Base-by-base conservation (phyloP, 2,888 invertebrate species). In the Eupithecia tripunctaria region DNA sequence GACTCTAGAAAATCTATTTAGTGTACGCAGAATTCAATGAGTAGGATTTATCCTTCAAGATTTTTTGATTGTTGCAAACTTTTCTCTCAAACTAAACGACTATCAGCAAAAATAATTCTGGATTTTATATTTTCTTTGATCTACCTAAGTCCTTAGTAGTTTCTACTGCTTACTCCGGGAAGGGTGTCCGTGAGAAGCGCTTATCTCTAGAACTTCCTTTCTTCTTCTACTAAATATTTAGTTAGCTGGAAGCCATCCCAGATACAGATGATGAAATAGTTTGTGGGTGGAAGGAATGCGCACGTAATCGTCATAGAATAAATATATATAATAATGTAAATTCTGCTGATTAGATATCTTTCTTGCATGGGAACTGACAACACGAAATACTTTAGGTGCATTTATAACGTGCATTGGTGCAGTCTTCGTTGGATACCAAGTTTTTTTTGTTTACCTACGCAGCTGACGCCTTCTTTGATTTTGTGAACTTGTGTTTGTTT, bases 301-400 rank as follows among this genome's bases (percentile, higher is more conserved):
- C 84, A 84, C 84, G 85, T 87, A 92, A 88, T 90, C 86, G 89
- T 90, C 88, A 89, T 90, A 86, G 82, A 63, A 63, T 62, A 62
- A 32, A 62, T 62, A 62, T 2, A 62, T 63, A 63, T 18, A n/a
- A 63, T 63, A 85, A 87, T 88, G 86, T 91, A 90, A 88, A 91
- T 89, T 87, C 88, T 84, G 82, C 86, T 88, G 93, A 94, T 93
- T 94, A 93, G 93, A 94, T 94, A 93, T 84, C 88, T 86, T 85
- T 87, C 89, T 74, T 59, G 73, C 76, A 86, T 92, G 93, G 91
- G 93, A 93, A 92, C 89, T 84, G 88, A 86, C 89, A 88, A 90
- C 90, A 86, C 85, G 85, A 88, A 90, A 87, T 85, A 85, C 80
- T 81, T 82, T 36, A 56, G 66, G n/a, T 67, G 82, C 80, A 82